Evolutionary conservation across 2,888 invertebrate genomes (phyloP), one percentile per base, ranked within the genome.

Genomic region (Macrosiphum euphorbiae): DNA sequence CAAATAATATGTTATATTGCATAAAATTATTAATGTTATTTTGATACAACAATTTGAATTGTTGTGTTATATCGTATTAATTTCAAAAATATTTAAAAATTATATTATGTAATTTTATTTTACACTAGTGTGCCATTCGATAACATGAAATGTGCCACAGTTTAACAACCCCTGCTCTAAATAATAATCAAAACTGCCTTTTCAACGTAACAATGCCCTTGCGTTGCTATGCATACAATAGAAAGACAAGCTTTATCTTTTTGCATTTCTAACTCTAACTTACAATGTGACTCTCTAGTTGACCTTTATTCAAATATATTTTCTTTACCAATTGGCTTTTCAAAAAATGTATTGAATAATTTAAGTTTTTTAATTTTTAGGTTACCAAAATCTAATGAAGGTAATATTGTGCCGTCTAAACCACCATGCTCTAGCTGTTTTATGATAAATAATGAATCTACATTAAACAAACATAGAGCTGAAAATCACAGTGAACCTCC

Each of bases 391-490:
- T 20, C 20, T 67, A 86, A 26, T 86, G 85, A 94, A 20, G 11
- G 13, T 50, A 90, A 90, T 85, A 50, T 94, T 1, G 58, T 26
- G 2, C 90, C 93, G 5, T 94, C 93, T 28, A 94, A 89, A 47
- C 85, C 93, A 90, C 93, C 93, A n/a, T 94, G 93, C 24, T 94
- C 93, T 35, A 86, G 86, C 28, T 94, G 93, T n/a, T 94, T 94
- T 58, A 94, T 94, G 90, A 94, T 94, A 28, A 90, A 86, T 86
- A 94, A 94, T 61, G 93, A 94, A 67, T 61, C 90, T 35, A 41
- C 41, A 50, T 26, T 94, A 50, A 94, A 90, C 50, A 61, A 90
- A 61, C 93, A 94, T 50, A 94, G 90, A 50, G 50, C 50, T 61
- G 90, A 85, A 50, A 85, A 90, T 58, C 93, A 94, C 41, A 86